Percentiles rank a stretch among this genome's conserved stretches.
These are phyloP conservation scores for Aphis gossypii DNA, from an alignment of 1,140 invertebrate species.

Conservation along the genomic window DNA sequence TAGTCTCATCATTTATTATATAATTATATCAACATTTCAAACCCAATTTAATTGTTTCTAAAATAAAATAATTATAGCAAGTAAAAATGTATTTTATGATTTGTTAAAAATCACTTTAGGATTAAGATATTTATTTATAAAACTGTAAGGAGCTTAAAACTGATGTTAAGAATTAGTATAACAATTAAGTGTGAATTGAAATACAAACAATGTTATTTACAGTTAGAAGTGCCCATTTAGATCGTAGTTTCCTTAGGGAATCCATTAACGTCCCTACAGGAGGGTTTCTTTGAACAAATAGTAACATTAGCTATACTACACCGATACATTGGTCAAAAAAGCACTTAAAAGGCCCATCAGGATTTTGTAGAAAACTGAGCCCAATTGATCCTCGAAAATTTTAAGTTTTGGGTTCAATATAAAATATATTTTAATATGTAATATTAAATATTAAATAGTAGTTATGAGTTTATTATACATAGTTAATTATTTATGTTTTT, in stretches of 20 bases:
- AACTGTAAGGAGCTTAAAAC: background rate
- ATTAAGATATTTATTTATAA: background rate
- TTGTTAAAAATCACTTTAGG: background rate
- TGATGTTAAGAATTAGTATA: background rate
- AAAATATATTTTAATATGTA: background rate
- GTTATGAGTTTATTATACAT: background rate
- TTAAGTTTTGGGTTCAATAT: background rate
- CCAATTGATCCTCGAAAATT: background rate
- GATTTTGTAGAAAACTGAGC: background rate
- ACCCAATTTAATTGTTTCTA: background rate
- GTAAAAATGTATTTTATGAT: background rate
- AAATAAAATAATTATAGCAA: background rate
- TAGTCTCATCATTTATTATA: background rate
- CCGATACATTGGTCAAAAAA: constrained; percentile 19
- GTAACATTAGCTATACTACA: constrained; percentile 11
- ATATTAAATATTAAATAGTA: background rate
- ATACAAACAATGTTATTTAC: constrained; percentile 26
- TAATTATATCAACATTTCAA: background rate
- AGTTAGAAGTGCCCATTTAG: constrained; percentile 16
- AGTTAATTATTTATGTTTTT: background rate
- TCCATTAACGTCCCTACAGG: constrained; percentile 9
- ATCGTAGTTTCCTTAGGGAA: background rate
- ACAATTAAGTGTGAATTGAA: constrained; percentile 3
- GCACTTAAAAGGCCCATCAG: background rate
- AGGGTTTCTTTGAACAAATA: constrained; percentile 19